Evolutionary conservation across 2,797 vertebrate genomes (phyloP).

Genomic region (Pseudomugil gertrudae): DNA sequence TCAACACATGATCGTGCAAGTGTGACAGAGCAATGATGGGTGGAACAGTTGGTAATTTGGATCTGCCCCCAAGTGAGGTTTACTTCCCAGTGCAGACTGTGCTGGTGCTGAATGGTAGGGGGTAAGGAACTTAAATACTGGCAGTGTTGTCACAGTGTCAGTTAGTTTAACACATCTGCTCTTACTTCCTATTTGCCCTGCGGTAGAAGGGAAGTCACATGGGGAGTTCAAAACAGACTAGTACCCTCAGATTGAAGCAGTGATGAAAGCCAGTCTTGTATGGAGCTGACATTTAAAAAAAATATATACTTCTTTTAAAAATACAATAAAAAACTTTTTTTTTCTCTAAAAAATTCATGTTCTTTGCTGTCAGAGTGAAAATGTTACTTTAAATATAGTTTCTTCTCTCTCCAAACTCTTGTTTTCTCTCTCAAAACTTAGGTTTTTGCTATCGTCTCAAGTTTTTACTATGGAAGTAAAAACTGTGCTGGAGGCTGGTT

Average conservation of each 20-base stretch:
- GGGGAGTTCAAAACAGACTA: slow-evolving; percentile 72
- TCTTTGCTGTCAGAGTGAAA: too few relatives aligned
- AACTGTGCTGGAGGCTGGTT: too few relatives aligned
- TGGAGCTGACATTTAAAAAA: too few relatives aligned
- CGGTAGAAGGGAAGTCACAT: slow-evolving; percentile 70
- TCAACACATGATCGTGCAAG: neutral
- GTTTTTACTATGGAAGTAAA: too few relatives aligned
- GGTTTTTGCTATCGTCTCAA: too few relatives aligned
- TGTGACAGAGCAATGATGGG: slow-evolving; percentile 22
- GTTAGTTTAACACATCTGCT: slow-evolving; percentile 75
- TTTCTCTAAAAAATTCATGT: too few relatives aligned
- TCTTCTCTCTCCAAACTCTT: too few relatives aligned
- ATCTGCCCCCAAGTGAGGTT: slow-evolving; percentile 30
- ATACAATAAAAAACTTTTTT: too few relatives aligned
- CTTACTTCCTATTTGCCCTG: slow-evolving; percentile 64
- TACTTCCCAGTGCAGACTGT: slow-evolving; percentile 62
- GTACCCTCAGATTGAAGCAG: slow-evolving; percentile 59
- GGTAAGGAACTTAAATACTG: slow-evolving; percentile 51
- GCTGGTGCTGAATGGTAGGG: slow-evolving; percentile 44
- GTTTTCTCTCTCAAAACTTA: too few relatives aligned
- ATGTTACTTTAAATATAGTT: too few relatives aligned
- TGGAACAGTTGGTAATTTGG: slow-evolving; percentile 20
- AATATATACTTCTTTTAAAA: too few relatives aligned
- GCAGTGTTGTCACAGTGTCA: slow-evolving; percentile 69
- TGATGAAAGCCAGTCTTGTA: slow-evolving; percentile 37